Percentiles rank a stretch among this genome's conserved stretches.
These are phyloP conservation scores for Ips nitidus DNA, from an alignment of 1,140 invertebrate species.

Conservation along the genomic window DNA sequence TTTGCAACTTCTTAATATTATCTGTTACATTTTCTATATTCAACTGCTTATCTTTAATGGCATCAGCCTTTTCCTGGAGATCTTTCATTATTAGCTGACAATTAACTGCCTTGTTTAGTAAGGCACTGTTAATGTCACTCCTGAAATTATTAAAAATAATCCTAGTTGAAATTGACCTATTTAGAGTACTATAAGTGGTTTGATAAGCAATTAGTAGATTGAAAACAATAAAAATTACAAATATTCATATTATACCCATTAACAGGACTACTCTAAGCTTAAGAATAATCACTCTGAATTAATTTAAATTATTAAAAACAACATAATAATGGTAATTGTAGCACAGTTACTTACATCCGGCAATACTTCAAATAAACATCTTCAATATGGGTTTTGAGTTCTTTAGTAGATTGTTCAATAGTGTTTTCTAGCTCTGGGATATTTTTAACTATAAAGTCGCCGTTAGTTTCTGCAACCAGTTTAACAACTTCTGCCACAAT, in stretches of 20 bases:
- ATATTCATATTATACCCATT: not conserved
- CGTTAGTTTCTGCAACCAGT: constrained; percentile 47
- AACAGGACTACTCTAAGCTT: no score
- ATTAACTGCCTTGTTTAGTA: constrained; percentile 52
- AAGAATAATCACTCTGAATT: no score
- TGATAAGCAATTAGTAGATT: no score
- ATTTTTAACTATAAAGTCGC: constrained; percentile 54
- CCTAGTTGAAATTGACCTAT: not conserved
- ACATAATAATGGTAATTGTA: not conserved
- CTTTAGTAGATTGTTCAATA: constrained; percentile 58
- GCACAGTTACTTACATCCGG: constrained; percentile 42
- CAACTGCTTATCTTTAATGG: constrained; percentile 61
- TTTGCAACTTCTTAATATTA: constrained; percentile 57
- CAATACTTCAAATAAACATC: constrained; percentile 59
- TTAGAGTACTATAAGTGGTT: not conserved
- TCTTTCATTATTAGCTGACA: constrained; percentile 53
- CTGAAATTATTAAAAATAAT: constrained; percentile 1
- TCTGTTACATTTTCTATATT: constrained; percentile 58
- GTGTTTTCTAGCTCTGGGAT: constrained; percentile 57
- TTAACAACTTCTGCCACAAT: constrained; percentile 41
- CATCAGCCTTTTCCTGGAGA: constrained; percentile 58
- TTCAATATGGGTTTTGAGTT: constrained; percentile 58
- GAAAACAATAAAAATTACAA: not conserved
- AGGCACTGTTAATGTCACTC: constrained; percentile 55
- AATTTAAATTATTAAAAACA: no score